A percentile compares a stretch with the other conserved stretches of the same genome.
These are phyloP conservation scores for Exephanes ischioxanthus DNA, from an alignment of 2,888 invertebrate genomes.

Conservation along the genomic window DNA sequence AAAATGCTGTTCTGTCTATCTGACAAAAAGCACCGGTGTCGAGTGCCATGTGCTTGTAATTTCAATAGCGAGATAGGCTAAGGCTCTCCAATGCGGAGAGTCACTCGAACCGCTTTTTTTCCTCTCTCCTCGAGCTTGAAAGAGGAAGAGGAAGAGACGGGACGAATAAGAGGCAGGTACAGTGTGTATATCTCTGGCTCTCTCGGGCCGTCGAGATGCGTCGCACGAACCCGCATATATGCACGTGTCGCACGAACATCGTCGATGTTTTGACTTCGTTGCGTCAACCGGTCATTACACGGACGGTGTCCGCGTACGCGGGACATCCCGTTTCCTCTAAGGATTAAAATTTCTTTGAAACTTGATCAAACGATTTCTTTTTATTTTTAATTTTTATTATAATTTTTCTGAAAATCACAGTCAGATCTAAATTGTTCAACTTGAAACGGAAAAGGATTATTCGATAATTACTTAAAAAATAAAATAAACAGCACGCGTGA, in stretches of 20 bases:
- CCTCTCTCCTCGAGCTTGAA: conserved; percentile 11
- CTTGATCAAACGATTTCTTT: not conserved
- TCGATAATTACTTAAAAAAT: not conserved
- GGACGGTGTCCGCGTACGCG: not conserved
- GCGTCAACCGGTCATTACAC: conserved; percentile 6
- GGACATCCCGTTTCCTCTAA: not conserved
- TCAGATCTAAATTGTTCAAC: not conserved
- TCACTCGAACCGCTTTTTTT: conserved; percentile 48
- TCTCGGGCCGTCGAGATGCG: conserved; percentile 15
- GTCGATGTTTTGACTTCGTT: conserved; percentile 5
- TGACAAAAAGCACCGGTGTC: conserved; percentile 38
- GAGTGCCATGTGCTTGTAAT: conserved; percentile 61
- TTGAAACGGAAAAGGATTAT: not conserved
- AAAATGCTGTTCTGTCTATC: conserved; percentile 32
- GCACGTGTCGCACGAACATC: not conserved
- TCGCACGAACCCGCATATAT: conserved; percentile 14
- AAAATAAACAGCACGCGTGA: not conserved
- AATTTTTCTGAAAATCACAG: not conserved
- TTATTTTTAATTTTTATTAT: not conserved
- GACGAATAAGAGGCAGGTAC: not conserved
- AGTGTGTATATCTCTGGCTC: not conserved
- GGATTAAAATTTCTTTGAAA: not conserved
- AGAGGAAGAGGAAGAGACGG: conserved; percentile 13
- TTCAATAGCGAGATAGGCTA: conserved; percentile 55
- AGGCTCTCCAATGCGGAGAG: conserved; percentile 47